These are phyloP conservation scores for Schrankia costaestrigalis DNA, from an alignment of 2,888 invertebrate species.

Conservation along the genomic window DNA sequence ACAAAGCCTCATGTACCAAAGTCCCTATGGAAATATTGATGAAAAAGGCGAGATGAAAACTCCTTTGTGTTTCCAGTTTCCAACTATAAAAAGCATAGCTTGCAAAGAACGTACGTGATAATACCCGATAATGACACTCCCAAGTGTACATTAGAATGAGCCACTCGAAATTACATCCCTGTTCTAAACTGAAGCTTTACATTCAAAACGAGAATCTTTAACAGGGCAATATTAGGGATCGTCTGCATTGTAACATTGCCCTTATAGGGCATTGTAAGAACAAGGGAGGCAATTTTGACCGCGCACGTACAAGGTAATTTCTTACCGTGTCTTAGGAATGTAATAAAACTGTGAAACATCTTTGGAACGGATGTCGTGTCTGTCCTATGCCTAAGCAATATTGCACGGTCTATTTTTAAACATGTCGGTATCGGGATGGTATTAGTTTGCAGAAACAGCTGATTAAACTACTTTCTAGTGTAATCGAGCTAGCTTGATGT, in stretches of 20 bases:
- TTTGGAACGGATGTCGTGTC: constrained; percentile 48
- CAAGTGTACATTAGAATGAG: constrained; percentile 51
- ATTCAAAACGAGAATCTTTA: constrained; percentile 37
- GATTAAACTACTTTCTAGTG: neutral
- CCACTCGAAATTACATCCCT: constrained; percentile 35
- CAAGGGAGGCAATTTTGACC: constrained; percentile 55
- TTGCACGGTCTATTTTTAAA: constrained; percentile 17
- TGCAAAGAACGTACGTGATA: constrained; percentile 28
- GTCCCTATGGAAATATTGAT: constrained; percentile 23
- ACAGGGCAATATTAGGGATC: constrained; percentile 32
- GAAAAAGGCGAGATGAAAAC: constrained; percentile 21
- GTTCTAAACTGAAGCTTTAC: constrained; percentile 32
- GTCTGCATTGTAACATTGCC: constrained; percentile 49
- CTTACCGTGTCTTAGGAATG: constrained; percentile 55
- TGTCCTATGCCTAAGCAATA: constrained; percentile 22
- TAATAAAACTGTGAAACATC: constrained; percentile 63
- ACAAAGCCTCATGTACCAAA: constrained; percentile 21
- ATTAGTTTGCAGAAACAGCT: constrained; percentile 3
- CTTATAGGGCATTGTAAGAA: constrained; percentile 64
- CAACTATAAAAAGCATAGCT: constrained; percentile 16
- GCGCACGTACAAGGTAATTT: constrained; percentile 53
- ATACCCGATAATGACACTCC: constrained; percentile 46
- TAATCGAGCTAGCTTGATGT: constrained; percentile 3
- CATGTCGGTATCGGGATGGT: constrained; percentile 3
- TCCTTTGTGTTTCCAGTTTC: constrained; percentile 28